Evolutionary conservation across 2,113 vertebrate species (phyloP), one percentile per base, ranked within the genome.

Genomic region (Ceratotherium simum): DNA sequence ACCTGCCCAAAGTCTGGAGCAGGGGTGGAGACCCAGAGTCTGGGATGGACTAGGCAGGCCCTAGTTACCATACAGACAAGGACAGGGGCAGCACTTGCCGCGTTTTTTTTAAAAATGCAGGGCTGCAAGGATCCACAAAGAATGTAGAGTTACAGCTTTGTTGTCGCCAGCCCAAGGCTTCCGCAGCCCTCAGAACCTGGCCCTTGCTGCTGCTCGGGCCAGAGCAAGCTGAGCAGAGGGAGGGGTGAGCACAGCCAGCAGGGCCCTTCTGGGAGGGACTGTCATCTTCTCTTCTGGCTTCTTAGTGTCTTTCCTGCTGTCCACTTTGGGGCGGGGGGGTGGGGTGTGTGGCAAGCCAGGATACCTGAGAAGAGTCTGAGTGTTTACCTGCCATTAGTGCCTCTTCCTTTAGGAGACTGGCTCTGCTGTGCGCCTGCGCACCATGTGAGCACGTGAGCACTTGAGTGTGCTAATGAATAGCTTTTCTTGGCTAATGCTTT

Each of bases 401-500:
- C 54, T 29, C 65, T 93, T 65, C 29, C 46, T 67, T 79, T 48
- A 25, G 56, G 84, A 79, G 79, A 51, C 20, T 0, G 10, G 70
- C 48, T 25, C 9, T 27, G 62, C 20, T 0, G 8, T 21, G 51
- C n/a, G 1, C 23, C 12, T n/a, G 3, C 5, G 31, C 6, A 4
- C 60, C 60, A 20, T 14, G 27, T 0, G 46, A 36, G 81, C 21
- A 33, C 31, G 27, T 0, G 46, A 36, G 81, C 21, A 33, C 31
- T 31, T 27, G 18, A 36, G 5, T 8, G 48, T 73, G 39, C 16
- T 1, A 23, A 17, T 36, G 46, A 73, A 39, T 12, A 90, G 84
- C 91, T 54, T 87, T 84, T 70, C 81, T 75, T n/a, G 62, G 81
- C 89, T 73, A 39, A 42, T 86, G 62, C 73, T 84, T 83, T 88